Conservation (phyloP, 2,888 invertebrate species). For the Rhimphoctona megacephalus region DNA sequence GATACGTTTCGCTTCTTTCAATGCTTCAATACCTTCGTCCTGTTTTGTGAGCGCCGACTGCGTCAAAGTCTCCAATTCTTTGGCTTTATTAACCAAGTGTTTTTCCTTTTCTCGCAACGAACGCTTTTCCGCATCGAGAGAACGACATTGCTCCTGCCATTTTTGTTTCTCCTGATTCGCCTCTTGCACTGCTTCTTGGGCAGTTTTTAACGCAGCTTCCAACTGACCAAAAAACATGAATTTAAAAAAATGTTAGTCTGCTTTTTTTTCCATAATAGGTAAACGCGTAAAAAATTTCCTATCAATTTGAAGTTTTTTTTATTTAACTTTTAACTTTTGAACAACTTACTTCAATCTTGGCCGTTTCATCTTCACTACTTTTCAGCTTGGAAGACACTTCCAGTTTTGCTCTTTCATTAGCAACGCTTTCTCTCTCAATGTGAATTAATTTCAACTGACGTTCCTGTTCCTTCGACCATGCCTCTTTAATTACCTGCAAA, state of each 20-base stretch:
- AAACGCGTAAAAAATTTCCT: no score
- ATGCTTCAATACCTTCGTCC: constrained; percentile 79
- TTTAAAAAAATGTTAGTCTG: background rate
- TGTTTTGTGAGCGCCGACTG: constrained; percentile 79
- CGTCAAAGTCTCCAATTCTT: constrained; percentile 81
- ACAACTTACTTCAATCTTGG: constrained; percentile 78
- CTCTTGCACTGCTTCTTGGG: constrained; percentile 76
- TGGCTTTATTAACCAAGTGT: constrained; percentile 77
- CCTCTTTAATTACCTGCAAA: constrained; percentile 79
- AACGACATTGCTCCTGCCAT: constrained; percentile 79
- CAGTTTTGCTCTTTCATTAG: constrained; percentile 78
- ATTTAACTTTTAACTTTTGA: background rate
- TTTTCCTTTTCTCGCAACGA: constrained; percentile 77
- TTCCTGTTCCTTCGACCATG: constrained; percentile 80
- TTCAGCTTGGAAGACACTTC: constrained; percentile 78
- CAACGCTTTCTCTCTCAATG: constrained; percentile 78
- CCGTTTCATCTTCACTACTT: constrained; percentile 74
- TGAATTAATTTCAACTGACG: constrained; percentile 76
- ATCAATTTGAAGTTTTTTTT: background rate
- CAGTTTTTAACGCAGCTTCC: constrained; percentile 79
- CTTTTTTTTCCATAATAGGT: background rate
- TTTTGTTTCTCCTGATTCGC: constrained; percentile 78
- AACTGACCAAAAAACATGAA: constrained; percentile 72
- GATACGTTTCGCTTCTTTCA: constrained; percentile 79
- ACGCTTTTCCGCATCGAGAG: constrained; percentile 75